Evolutionary conservation across 2,888 invertebrate genomes (phyloP).

Genomic region (Patella pellucida): DNA sequence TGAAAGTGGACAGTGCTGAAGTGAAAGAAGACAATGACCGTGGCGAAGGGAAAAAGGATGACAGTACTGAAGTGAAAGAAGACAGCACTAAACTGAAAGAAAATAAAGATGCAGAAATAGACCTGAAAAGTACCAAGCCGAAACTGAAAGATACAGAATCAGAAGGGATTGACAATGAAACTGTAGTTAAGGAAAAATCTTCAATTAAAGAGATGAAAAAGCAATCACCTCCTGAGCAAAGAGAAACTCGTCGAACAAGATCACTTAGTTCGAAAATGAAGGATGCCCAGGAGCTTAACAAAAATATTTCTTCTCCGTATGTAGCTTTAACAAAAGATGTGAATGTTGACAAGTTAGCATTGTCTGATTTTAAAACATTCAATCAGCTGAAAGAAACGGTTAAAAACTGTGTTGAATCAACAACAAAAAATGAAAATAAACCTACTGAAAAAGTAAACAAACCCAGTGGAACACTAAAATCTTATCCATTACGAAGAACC

Average conservation of each 20-base stretch:
- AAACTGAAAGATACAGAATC: constrained; percentile 10
- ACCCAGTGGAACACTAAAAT: constrained; percentile 36
- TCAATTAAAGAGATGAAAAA: too few relatives aligned
- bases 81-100: neutral
- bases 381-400: neutral
- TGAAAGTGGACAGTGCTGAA: neutral
- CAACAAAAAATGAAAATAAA: neutral
- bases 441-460: constrained; percentile 12
- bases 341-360: too few relatives aligned
- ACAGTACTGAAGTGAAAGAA: neutral
- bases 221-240: too few relatives aligned
- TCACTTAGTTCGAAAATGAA: too few relatives aligned
- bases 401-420: neutral
- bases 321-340: too few relatives aligned
- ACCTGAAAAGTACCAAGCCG: neutral
- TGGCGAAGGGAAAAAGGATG: neutral
- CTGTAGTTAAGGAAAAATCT: too few relatives aligned
- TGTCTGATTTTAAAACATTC: too few relatives aligned
- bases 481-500: constrained; percentile 44
- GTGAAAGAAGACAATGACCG: neutral
- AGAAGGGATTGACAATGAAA: too few relatives aligned
- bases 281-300: too few relatives aligned
- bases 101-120: neutral
- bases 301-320: too few relatives aligned
- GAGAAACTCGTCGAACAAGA: too few relatives aligned